Evolutionary conservation across 2,113 vertebrate species (phyloP).

Genomic region (Pterophyllum scalare): DNA sequence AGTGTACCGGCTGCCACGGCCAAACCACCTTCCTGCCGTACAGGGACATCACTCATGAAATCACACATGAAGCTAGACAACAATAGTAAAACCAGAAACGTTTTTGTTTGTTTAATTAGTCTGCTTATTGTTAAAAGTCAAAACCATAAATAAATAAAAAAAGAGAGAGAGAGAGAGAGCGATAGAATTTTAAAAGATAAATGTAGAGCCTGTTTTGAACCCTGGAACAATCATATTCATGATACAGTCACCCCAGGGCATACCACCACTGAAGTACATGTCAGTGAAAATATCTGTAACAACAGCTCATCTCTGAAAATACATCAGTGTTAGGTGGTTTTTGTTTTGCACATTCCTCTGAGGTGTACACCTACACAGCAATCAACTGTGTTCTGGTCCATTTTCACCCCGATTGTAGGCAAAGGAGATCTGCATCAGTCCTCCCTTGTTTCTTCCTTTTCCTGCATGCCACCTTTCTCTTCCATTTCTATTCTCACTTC

Average conservation of each 20-base stretch:
- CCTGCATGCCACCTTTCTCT: not conserved
- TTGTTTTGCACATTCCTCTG: not conserved
- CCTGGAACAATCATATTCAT: not conserved
- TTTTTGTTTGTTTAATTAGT: not conserved
- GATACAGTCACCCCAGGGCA: not conserved
- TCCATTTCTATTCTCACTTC: not conserved
- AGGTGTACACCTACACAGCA: not conserved
- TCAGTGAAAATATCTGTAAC: not conserved
- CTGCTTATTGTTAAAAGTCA: not conserved
- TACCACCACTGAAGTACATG: not conserved
- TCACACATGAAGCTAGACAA: slow-evolving; percentile 11
- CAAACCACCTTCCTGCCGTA: slow-evolving; percentile 42
- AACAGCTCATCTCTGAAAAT: not conserved
- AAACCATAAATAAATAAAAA: not conserved
- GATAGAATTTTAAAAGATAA: not conserved
- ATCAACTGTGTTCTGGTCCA: not conserved
- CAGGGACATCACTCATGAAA: slow-evolving; percentile 30
- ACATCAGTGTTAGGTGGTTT: not conserved
- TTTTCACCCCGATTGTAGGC: not conserved
- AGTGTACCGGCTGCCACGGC: not conserved
- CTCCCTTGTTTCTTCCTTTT: not conserved
- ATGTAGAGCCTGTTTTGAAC: not conserved
- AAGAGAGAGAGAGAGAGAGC: not conserved
- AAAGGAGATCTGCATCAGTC: not conserved
- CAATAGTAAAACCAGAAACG: slow-evolving; percentile 1